A percentile compares a stretch with the other conserved stretches of the same genome.
These are phyloP conservation scores for Osmerus eperlanus DNA, from an alignment of 2,113 vertebrate species.

Conservation along the genomic window DNA sequence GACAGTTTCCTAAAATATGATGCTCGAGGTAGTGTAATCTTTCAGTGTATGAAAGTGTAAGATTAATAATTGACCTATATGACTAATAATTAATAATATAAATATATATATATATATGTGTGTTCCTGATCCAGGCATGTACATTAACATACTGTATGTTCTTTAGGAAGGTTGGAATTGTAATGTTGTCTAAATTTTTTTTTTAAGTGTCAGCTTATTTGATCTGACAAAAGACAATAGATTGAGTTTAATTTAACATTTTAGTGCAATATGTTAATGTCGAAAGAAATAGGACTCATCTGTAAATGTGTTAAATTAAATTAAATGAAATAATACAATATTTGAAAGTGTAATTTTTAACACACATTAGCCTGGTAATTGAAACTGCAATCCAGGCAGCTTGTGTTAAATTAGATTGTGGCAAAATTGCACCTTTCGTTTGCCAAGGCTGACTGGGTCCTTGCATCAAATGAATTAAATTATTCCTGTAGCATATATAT, in stretches of 20 bases:
- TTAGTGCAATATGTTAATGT: conserved; percentile 65
- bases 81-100: no score
- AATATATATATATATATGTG: no score
- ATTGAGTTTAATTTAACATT: conserved; percentile 64
- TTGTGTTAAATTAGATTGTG: conserved; percentile 71
- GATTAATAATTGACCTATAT: no score
- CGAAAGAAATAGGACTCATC: conserved; percentile 50
- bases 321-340: conserved; percentile 72
- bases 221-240: conserved; percentile 35
- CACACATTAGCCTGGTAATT: conserved; percentile 66
- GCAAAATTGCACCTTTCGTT: conserved; percentile 66
- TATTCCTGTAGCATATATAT: conserved; percentile 76
- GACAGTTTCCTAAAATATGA: no score
- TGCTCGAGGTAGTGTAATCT: no score
- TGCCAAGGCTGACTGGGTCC: conserved; percentile 69
- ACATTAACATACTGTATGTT: no score
- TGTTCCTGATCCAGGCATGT: no score
- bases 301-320: conserved; percentile 58
- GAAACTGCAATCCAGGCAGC: conserved; percentile 68
- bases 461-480: conserved; percentile 76
- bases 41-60: no score
- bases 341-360: conserved; percentile 74
- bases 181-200: conserved; percentile 1
- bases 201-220: background rate
- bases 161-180: background rate